phyloP scores from a whole-genome alignment of 2,113 vertebrate species.

The Calonectris borealis region DNA sequence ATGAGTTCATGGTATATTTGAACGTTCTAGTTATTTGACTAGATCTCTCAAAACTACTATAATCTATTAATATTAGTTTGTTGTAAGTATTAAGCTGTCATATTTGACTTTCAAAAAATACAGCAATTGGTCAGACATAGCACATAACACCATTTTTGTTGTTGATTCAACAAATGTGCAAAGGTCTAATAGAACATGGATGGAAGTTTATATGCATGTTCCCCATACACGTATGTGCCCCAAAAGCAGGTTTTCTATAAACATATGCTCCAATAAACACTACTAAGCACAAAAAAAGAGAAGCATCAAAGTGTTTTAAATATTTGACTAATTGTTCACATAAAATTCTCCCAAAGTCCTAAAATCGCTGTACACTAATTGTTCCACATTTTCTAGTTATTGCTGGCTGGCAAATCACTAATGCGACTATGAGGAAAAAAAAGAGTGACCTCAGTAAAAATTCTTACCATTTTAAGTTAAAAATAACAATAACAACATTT shows the following conservation, averaged over 20 bases:
- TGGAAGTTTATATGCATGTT: background rate
- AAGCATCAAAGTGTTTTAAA: background rate
- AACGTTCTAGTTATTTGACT: background rate
- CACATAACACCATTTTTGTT: background rate
- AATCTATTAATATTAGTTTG: background rate
- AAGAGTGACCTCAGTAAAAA: background rate
- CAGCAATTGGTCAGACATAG: background rate
- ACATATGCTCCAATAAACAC: background rate
- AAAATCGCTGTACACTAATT: background rate
- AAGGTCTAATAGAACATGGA: background rate
- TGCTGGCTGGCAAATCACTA: background rate
- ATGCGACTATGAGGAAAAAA: background rate
- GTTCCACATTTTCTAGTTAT: background rate
- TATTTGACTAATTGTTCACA: background rate
- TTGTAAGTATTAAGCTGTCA: background rate
- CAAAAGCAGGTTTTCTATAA: background rate
- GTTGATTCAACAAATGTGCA: background rate
- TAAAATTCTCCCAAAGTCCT: background rate
- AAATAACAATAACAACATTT: background rate
- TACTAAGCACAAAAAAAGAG: background rate
- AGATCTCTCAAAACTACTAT: background rate
- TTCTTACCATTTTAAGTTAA: background rate
- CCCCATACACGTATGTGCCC: background rate
- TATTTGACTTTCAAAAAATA: background rate
- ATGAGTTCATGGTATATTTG: background rate